These are phyloP conservation scores for Peromyscus nudipes DNA, from an alignment of 2,797 vertebrate genomes.

Conservation along the genomic window DNA sequence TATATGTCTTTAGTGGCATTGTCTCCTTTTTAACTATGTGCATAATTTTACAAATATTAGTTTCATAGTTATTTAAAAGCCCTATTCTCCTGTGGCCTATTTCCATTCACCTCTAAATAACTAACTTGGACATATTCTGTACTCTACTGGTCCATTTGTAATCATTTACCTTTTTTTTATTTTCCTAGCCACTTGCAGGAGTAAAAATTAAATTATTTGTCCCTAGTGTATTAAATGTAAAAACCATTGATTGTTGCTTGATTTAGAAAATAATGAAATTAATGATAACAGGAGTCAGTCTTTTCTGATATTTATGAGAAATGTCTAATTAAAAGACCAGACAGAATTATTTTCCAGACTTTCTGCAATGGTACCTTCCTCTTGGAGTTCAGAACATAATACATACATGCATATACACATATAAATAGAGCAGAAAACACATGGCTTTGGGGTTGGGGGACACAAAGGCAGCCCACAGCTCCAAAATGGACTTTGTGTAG, in stretches of 20 bases:
- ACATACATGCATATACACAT: neutral
- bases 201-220: conserved; percentile 57
- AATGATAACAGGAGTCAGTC: neutral
- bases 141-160: neutral
- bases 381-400: conserved; percentile 32
- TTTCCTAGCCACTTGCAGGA: conserved; percentile 16
- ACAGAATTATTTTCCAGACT: conserved; percentile 62
- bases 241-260: conserved; percentile 36
- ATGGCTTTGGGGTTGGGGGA: neutral
- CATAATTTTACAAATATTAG: neutral
- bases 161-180: conserved; percentile 37
- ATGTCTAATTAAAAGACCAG: conserved; percentile 55
- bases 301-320: conserved; percentile 41
- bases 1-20: neutral
- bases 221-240: conserved; percentile 56
- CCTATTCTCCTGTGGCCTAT: neutral
- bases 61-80: conserved; percentile 23
- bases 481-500: conserved; percentile 36
- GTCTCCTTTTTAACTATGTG: neutral
- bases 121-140: neutral
- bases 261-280: conserved; percentile 35
- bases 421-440: neutral
- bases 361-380: neutral
- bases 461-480: neutral
- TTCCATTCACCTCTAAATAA: conserved; percentile 5